These are phyloP conservation scores for Orthosia cruda DNA, from an alignment of 2,888 invertebrate genomes.

Conservation along the genomic window DNA sequence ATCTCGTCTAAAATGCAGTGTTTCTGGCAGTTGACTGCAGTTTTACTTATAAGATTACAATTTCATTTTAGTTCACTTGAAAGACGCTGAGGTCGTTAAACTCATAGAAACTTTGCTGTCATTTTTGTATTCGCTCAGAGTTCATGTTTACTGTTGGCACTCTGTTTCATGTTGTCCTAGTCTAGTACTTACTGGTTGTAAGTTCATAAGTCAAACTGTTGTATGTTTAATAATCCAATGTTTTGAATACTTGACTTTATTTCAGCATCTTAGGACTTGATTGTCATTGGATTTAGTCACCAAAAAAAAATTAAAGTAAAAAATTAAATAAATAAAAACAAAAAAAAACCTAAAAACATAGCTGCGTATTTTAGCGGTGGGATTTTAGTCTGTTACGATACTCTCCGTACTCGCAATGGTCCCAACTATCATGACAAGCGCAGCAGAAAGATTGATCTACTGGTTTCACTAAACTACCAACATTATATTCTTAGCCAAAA, in stretches of 20 bases:
- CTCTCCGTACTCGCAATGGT: no score
- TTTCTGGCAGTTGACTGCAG: slow-evolving; percentile 9
- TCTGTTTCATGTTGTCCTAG: not conserved
- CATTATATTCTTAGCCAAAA: not conserved
- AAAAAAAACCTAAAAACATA: no score
- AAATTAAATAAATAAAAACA: no score
- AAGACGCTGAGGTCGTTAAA: slow-evolving; percentile 2
- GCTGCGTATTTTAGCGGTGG: no score
- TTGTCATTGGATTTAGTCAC: no score
- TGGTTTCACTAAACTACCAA: not conserved
- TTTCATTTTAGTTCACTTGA: slow-evolving; percentile 8
- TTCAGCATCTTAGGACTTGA: not conserved
- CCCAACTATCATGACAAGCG: no score
- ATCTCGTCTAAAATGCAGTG: slow-evolving; percentile 2
- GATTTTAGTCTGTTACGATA: no score
- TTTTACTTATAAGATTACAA: slow-evolving; percentile 12
- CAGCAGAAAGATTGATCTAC: not conserved
- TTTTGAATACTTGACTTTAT: not conserved
- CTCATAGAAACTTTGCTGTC: not conserved
- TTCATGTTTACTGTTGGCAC: not conserved
- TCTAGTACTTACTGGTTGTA: not conserved
- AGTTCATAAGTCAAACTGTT: not conserved
- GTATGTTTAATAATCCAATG: not conserved
- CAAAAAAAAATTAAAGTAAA: no score
- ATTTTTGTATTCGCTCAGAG: not conserved